Evolutionary conservation across 2,797 vertebrate species (phyloP), one percentile per base, ranked within the genome.

Genomic region (Sebastolobus altivelis): DNA sequence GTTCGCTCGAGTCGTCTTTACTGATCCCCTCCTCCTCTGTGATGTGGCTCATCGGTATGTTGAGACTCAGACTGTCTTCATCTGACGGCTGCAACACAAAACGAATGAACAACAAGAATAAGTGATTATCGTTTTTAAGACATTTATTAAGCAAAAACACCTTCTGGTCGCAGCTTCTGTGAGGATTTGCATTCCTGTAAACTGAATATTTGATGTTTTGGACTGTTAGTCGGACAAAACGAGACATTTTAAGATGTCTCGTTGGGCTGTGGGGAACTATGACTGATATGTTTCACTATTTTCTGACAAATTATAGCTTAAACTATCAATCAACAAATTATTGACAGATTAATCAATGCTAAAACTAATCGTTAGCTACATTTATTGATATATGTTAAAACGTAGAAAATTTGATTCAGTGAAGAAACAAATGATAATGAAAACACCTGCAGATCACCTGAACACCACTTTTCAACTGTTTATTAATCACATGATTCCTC

Each of bases 51-150:
- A 99, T 98, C 1, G 97, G 97, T 29, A 95, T 96, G 0, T 96
- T 98, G 60, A 98, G 95, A 92, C 97, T 98, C 80, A 97, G 72
- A 33, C 96, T 96, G 90, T 99, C 98, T 94, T 99, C 98, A 80
- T 99, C 98, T 58, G 97, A 99, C 1, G 98, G 97, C 98, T 99
- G 68, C 12, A 73, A 67, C 22, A 56, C 22, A 18, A 70, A 68
- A 66, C 35, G 3, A 54, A 35, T 35, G 18, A 67, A 22, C 9
- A 29, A 29, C 59, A 52, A 8, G 46, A 52, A n/a, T 3, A 5
- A 33, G 12, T 9, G 25, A 49, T 52, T 18, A 65, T 29, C 16
- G 38, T 49, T 66, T 66, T 31, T 4, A 52, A 31, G 0, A 33
- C 16, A 29, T 43, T 46, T n/a, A 46, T 29, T 6, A 31, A 65